Base-by-base conservation (phyloP, 2,888 invertebrate genomes). In the Dione vanillae region DNA sequence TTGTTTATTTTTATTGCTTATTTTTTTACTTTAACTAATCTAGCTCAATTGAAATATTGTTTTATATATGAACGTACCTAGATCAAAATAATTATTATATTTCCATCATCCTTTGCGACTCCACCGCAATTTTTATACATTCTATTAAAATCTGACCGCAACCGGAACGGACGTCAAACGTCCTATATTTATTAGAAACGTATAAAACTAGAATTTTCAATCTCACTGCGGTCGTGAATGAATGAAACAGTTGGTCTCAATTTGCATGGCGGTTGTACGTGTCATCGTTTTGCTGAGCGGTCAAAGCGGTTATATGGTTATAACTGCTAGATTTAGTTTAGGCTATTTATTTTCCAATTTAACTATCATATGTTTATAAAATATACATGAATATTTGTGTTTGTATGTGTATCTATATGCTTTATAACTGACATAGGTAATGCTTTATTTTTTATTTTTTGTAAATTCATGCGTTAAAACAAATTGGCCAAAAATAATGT, bases 261-360 rank as follows among this genome's bases (percentile, higher is more conserved):
- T 85, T 82, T 83, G 78, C 80, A 76, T 78, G 76, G 80, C 71
- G 82, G 81, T 83, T 72, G 51, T 58, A 54, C 58, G 56, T 62
- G 72, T 72, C 72, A 72, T 66, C 72, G 69, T 66, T 56, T 66
- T 62, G 69, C 47, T 66, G 69, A 66, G 71, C 52, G 72, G 72
- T 69, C 20, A 19, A 8, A 19, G 65, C 51, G 66, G 37, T 40
- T n/a, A 7, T 5, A 40, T 40, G n/a, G 67, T 37, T 12, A 66
- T 45, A 65, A 43, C 43, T n/a, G 16, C 20, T 59, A 35, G 27
- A 59, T 65, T 65, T 56, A 45, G 45, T 54, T 69, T 27, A 5
- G 27, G 27, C 27, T 27, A 27, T 27, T 45, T 1, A 14, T 16
- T 19, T 35, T n/a, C 10, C 14, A 35, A 43, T 67, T 67, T 59